A percentile compares a stretch with the other conserved stretches of the same genome.
phyloP scores from a whole-genome alignment of 2,797 vertebrate species.

The Sphaeramia orbicularis region DNA sequence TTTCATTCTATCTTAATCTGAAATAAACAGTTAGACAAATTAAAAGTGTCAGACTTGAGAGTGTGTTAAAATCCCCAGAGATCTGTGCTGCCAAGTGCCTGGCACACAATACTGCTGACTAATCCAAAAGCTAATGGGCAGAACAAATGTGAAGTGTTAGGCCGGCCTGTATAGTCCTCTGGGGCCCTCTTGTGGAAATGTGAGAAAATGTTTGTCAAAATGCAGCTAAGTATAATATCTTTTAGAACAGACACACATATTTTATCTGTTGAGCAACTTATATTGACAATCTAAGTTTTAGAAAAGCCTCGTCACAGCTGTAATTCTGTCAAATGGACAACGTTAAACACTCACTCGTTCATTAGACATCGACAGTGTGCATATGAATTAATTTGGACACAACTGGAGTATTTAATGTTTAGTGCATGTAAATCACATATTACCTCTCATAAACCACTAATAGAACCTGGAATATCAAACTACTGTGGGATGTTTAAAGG shows the following conservation, averaged over 20 bases:
- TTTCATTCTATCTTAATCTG: too few species aligned
- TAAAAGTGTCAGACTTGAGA: not conserved
- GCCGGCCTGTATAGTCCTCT: constrained; percentile 35
- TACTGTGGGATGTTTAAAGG: too few species aligned
- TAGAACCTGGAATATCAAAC: not conserved
- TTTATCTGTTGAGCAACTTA: too few species aligned
- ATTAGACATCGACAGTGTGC: too few species aligned
- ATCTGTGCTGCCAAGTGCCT: constrained; percentile 2
- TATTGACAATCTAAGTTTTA: too few species aligned
- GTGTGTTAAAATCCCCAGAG: constrained; percentile 2
- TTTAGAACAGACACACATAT: too few species aligned
- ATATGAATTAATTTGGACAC: too few species aligned
- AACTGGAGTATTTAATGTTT: too few species aligned
- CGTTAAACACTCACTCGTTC: too few species aligned
- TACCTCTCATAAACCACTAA: not conserved
- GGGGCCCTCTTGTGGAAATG: constrained; percentile 62
- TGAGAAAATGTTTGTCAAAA: not conserved
- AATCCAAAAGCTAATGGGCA: not conserved
- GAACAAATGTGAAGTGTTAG: too few species aligned
- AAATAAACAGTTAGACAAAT: not conserved
- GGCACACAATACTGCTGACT: constrained; percentile 13
- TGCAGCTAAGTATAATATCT: too few species aligned
- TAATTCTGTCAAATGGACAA: not conserved
- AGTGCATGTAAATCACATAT: too few species aligned
- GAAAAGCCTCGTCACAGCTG: not conserved